These are phyloP conservation scores for Cylloceria caligata DNA, from an alignment of 2,888 invertebrate species.

Conservation along the genomic window DNA sequence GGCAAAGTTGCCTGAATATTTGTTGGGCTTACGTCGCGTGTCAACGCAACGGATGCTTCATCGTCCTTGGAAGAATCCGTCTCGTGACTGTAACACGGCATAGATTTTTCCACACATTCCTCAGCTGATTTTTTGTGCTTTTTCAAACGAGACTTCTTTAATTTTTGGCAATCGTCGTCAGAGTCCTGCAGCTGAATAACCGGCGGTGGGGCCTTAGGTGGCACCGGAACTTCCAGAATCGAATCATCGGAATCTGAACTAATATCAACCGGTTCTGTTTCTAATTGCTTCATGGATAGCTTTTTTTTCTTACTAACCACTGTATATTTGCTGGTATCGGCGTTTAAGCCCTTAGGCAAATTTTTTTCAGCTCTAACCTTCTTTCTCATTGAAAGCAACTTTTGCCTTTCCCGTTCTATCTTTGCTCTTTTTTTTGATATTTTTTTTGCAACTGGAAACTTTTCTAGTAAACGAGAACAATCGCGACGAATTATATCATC, in stretches of 20 bases:
- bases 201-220: slow-evolving; percentile 80
- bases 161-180: slow-evolving; percentile 69
- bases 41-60: neutral
- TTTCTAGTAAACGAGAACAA: no score
- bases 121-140: neutral
- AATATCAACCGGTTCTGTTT: slow-evolving; percentile 32
- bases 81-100: neutral
- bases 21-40: neutral
- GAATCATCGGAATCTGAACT: slow-evolving; percentile 78
- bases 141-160: neutral
- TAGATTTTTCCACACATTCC: neutral
- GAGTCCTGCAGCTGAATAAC: slow-evolving; percentile 79
- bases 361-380: no score
- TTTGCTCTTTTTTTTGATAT: neutral
- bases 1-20: neutral
- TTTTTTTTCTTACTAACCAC: slow-evolving; percentile 45
- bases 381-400: no score
- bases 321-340: slow-evolving; percentile 64
- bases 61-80: neutral
- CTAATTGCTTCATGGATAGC: slow-evolving; percentile 31
- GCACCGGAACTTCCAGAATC: slow-evolving; percentile 81
- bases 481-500: no score
- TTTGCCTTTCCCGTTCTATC: no score
- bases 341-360: no score
- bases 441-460: neutral